Base-by-base conservation (phyloP, 1,140 invertebrate genomes). In the Drosophila orosa region DNA sequence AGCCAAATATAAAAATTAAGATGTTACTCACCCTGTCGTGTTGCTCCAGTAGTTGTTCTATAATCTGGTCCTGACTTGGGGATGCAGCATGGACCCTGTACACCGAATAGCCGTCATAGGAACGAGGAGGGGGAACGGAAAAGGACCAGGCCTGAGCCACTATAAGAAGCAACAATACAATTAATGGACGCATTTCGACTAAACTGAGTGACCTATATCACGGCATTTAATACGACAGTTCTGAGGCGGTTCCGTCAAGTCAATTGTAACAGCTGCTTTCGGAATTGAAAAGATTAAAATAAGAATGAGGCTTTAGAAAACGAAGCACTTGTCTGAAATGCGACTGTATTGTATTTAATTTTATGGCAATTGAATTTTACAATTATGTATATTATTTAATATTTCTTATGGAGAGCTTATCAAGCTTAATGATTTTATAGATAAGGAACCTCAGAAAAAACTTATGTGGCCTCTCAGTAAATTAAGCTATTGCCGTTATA, bases 51-150 rank as follows among this genome's bases (percentile, higher is more conserved):
- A 80, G 22, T 25, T 45, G 15, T 22, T 71, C 62, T 24, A 80
- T 35, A 17, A 76, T 5, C 9, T 31, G 24, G 5, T 48, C 66
- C 17, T 63, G 72, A 25, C 10, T 22, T 4, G 17, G 5, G n/a
- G n/a, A 66, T 33, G 37, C 15, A 17, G 62, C 40, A 3, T 22
- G 29, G 24, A 81, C 22, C 45, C 27, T 66, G 35, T 50, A 81
- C 6, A 81, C 78, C 3, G 73, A 42, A 35, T 44, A 81, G 24
- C 80, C 80, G 19, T 81, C 78, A 57, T 72, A 80, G 37, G 45
- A 54, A 15, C 37, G 45, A n/a, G 24, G 35, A n/a, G 35, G 3
- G 6, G 55, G n/a, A 39, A 22, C 37, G 13, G 69, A 60, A 3
- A 37, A 9, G 25, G 54, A 33, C 29, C 13, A 33, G 10, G 19